Base-by-base conservation (phyloP, 2,888 invertebrate genomes). In the Andrena camellia region DNA sequence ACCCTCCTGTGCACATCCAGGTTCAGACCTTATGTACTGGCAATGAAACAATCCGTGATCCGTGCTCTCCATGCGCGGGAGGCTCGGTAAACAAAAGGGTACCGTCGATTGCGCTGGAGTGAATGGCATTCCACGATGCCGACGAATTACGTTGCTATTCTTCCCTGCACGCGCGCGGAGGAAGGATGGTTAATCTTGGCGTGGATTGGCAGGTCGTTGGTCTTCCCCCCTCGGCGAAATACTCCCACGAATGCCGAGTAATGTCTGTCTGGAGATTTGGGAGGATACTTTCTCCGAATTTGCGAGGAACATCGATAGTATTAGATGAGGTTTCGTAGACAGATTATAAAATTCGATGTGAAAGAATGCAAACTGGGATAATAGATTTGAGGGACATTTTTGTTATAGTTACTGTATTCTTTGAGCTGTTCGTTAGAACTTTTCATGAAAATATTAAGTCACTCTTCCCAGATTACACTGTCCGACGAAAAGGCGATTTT, bases 71-170 rank as follows among this genome's bases (percentile, higher is more conserved):
- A 50, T n/a, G 60, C 20, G 63, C 35, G 57, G 57, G 70, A 54
- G 57, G 23, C 68, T 48, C 26, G 23, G 68, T 67, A 69, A 75
- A 84, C 81, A 84, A 81, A 88, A 87, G 86, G 81, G 81, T 75
- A 85, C 66, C 68, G 74, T 62, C 74, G 78, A 85, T 72, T 80
- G 54, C 70, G 67, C 26, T 17, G 26, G 67, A 79, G 70, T 85
- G 89, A 88, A 85, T 81, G 75, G 74, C 76, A 66, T 57, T 67
- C 70, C 79, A 69, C 67, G 74, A 78, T 75, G 81, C 70, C 60
- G 74, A 82, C 87, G 81, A 88, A 88, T 88, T 85, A 79, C 78
- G 69, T 70, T 67, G 76, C 72, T 62, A 74, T 85, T 84, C 78
- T 83, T 81, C 69, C 23, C 69, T 74, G 29, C 54, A 68, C 64